phyloP scores from a whole-genome alignment of 2,888 invertebrate species.

The Matsumyia berberina region DNA sequence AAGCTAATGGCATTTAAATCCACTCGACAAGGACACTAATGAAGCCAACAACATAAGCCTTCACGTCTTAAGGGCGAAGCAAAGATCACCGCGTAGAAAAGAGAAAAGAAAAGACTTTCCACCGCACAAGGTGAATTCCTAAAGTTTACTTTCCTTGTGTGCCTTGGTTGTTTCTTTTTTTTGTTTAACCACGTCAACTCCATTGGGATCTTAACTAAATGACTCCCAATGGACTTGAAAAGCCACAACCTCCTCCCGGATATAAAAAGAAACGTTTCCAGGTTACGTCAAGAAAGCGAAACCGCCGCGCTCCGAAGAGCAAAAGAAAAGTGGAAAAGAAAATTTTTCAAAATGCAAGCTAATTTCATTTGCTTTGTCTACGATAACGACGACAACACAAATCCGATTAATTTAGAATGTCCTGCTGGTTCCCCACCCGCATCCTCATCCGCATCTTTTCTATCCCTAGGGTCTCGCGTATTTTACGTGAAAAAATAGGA shows the following conservation, averaged over 20 bases:
- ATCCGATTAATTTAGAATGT: constrained; percentile 67
- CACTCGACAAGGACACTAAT: constrained; percentile 26
- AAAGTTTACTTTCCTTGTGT: constrained; percentile 20
- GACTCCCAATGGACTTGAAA: constrained; percentile 49
- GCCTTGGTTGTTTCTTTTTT: constrained; percentile 11
- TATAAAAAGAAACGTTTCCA: constrained; percentile 1
- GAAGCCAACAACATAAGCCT: constrained; percentile 29
- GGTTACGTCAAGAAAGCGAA: constrained; percentile 8
- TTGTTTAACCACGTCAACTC: constrained; percentile 21
- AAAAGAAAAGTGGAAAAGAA: constrained; percentile 16
- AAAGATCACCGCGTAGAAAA: constrained; percentile 1
- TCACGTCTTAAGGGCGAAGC: constrained; percentile 7
- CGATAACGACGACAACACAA: constrained; percentile 49
- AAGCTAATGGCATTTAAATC: constrained; percentile 21
- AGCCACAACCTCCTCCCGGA: constrained; percentile 17
- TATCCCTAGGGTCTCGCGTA: neutral
- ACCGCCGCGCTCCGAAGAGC: neutral
- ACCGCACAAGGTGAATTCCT: neutral
- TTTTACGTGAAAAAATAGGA: constrained; percentile 12
- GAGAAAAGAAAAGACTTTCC: neutral
- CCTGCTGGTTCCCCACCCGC: constrained; percentile 17
- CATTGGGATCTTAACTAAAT: constrained; percentile 18
- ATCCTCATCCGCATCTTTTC: too few species aligned
- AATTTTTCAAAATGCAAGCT: constrained; percentile 27
- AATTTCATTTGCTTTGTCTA: constrained; percentile 44